Conservation (phyloP, 2,113 vertebrate genomes). For the Nannobrachium achirus region DNA sequence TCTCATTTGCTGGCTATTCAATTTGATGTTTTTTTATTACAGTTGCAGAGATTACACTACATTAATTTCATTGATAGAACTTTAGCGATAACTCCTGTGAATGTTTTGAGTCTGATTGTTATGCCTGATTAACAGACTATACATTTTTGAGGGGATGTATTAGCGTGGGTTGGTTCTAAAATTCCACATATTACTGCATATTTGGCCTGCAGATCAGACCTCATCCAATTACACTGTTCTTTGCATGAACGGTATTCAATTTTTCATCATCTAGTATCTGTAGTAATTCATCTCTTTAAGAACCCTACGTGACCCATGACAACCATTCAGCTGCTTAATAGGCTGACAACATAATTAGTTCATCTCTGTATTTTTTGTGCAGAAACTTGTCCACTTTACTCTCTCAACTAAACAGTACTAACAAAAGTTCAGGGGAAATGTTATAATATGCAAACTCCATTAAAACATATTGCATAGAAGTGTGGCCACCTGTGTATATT, state of each 20-base stretch:
- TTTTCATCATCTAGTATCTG: constrained; percentile 45
- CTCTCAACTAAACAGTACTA: neutral
- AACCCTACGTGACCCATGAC: constrained; percentile 24
- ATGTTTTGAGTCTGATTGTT: constrained; percentile 45
- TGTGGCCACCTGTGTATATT: too few relatives aligned
- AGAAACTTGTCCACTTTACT: constrained; percentile 13
- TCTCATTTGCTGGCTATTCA: neutral
- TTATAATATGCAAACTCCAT: too few relatives aligned
- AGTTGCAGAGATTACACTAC: constrained; percentile 28
- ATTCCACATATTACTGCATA: constrained; percentile 58
- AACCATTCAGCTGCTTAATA: constrained; percentile 32
- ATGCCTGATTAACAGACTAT: constrained; percentile 44
- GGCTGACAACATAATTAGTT: constrained; percentile 21
- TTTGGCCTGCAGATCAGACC: constrained; percentile 55
- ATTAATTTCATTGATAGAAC: constrained; percentile 15
- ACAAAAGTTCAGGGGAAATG: too few relatives aligned
- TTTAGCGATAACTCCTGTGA: constrained; percentile 13
- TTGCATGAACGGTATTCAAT: constrained; percentile 59
- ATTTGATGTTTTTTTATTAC: constrained; percentile 5
- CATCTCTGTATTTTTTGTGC: constrained; percentile 17
- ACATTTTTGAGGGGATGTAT: constrained; percentile 43
- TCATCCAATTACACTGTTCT: constrained; percentile 64
- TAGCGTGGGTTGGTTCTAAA: constrained; percentile 29
- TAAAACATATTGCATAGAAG: too few relatives aligned
- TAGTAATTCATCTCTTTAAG: constrained; percentile 56